Conservation (phyloP, 1,140 invertebrate species). For the Calliopsis andreniformis region DNA sequence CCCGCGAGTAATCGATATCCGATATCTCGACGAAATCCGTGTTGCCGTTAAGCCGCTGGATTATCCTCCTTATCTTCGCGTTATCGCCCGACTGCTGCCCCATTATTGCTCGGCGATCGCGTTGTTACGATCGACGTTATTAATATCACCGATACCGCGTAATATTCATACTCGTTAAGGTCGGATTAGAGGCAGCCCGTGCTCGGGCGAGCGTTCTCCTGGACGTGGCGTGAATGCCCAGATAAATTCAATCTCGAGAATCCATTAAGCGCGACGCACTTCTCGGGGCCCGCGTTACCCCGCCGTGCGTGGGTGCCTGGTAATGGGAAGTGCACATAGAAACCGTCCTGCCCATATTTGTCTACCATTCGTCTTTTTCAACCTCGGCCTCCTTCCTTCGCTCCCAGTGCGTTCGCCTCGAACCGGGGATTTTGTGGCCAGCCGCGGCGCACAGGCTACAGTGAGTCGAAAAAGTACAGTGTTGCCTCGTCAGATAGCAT, state of each 20-base stretch:
- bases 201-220: constrained; percentile 9
- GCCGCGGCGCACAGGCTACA: background rate
- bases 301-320: constrained; percentile 69
- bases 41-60: constrained; percentile 29
- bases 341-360: constrained; percentile 76
- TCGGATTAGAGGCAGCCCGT: constrained; percentile 43
- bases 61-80: constrained; percentile 32
- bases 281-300: constrained; percentile 60
- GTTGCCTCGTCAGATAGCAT: too few relatives aligned
- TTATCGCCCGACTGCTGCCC: constrained; percentile 26
- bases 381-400: constrained; percentile 46
- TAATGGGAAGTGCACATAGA: constrained; percentile 76
- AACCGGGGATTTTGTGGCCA: constrained; percentile 30
- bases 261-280: constrained; percentile 67
- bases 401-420: constrained; percentile 10
- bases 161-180: constrained; percentile 63
- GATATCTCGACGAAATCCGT: constrained; percentile 52
- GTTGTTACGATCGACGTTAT: constrained; percentile 51
- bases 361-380: constrained; percentile 73
- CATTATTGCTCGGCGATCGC: constrained; percentile 47
- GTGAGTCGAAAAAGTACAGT: too few relatives aligned
- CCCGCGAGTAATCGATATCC: constrained; percentile 50
- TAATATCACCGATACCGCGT: constrained; percentile 57
- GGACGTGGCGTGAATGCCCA: constrained; percentile 49
- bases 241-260: constrained; percentile 72